Base-by-base conservation (phyloP, 2,888 invertebrate species). In the Endomychus coccineus region DNA sequence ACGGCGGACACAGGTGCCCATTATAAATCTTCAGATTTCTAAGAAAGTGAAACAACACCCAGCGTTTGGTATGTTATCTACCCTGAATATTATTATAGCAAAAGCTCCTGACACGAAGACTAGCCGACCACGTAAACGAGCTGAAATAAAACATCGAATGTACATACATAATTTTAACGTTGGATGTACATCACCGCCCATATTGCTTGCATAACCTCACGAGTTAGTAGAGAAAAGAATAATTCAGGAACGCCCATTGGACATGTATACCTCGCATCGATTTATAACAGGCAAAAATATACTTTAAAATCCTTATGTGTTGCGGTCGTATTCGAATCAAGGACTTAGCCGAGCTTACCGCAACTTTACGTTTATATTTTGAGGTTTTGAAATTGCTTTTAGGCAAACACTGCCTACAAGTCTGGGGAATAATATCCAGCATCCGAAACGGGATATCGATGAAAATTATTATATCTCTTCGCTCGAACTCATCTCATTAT, bases 141-240 rank as follows among this genome's bases (percentile, higher is more conserved):
- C 16, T 29, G 16, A 14, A 29, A 13, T 5, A 5, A 9, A 6
- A 6, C 12, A 11, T 6, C 13, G 5, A 9, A 15, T 29, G 16
- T 9, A 15, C 16, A 5, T 14, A 7, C 6, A 15, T 29, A 30
- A 33, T 53, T 55, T 52, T 51, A 46, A 41, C 46, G 42, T 46
- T 45, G 62, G 61, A 40, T 66, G 61, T 65, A 66, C 64, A 63
- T 56, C 52, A 55, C 64, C 67, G 67, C 67, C 66, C 67, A 66
- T 66, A 64, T 59, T 59, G 64, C 66, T 65, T 66, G 66, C 66
- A 66, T 66, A 66, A 65, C 65, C 64, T 66, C 67, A 66, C 66
- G 66, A 66, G 64, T 57, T 60, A 59, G 61, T 62, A 64, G 60
- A 62, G 64, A 66, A 66, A 66, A 66, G 66, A 67, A 66, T 66